These are phyloP conservation scores for Enteromius argenteus DNA, from an alignment of 2,797 vertebrate genomes.

Conservation along the genomic window DNA sequence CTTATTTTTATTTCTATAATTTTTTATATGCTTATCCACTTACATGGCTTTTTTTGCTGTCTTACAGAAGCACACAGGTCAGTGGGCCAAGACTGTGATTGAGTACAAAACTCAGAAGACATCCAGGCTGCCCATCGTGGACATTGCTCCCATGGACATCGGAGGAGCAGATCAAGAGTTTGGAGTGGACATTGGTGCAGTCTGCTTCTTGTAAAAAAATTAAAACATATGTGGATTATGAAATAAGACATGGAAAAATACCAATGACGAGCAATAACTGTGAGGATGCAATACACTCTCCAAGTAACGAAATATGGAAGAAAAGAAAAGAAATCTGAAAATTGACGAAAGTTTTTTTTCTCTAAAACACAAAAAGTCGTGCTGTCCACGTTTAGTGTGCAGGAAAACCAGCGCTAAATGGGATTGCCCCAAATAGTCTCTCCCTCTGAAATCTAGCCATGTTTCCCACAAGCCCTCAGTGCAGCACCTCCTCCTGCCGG, in stretches of 20 bases:
- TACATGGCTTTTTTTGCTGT: not conserved
- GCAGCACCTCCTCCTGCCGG: slow-evolving; percentile 65
- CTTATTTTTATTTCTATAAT: not conserved
- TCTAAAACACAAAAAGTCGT: slow-evolving; percentile 75
- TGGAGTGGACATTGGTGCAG: slow-evolving; percentile 93
- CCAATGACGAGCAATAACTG: slow-evolving; percentile 81
- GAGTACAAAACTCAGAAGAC: slow-evolving; percentile 99
- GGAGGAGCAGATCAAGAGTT: slow-evolving; percentile 97
- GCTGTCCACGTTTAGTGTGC: slow-evolving; percentile 85
- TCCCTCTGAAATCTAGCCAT: slow-evolving; percentile 84
- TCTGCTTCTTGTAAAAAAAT: slow-evolving; percentile 96
- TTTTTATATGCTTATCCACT: not conserved
- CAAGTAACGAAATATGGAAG: slow-evolving; percentile 80
- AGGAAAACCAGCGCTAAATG: slow-evolving; percentile 91
- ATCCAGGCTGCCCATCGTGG: slow-evolving; percentile 95
- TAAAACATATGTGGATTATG: slow-evolving; percentile 69
- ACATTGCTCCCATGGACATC: slow-evolving; percentile 98
- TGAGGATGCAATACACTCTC: slow-evolving; percentile 80
- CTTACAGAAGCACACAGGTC: slow-evolving; percentile 92
- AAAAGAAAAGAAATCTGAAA: slow-evolving; percentile 75
- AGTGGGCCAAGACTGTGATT: slow-evolving; percentile 97
- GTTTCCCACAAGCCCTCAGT: slow-evolving; percentile 78
- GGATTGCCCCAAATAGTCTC: slow-evolving; percentile 83
- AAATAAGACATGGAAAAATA: slow-evolving; percentile 73
- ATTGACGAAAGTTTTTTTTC: slow-evolving; percentile 78